These are phyloP conservation scores for Cordylochernes scorpioides DNA, from an alignment of 2,888 invertebrate genomes.

Conservation along the genomic window DNA sequence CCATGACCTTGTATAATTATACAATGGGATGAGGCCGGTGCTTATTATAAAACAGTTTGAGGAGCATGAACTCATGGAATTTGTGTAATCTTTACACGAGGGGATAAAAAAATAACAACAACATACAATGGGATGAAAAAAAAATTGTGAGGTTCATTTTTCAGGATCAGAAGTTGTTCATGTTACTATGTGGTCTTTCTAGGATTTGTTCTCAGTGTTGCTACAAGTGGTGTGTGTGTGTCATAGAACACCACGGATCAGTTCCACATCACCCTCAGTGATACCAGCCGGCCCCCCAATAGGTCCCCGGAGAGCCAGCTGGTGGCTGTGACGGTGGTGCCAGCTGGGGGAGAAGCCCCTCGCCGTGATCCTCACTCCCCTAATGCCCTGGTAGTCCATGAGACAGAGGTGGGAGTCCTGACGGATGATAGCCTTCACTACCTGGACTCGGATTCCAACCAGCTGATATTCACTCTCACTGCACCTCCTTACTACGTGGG, in stretches of 20 bases:
- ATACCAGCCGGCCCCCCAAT: slow-evolving; percentile 20
- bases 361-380: slow-evolving; percentile 16
- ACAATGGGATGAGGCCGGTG: too few relatives aligned
- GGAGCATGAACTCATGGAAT: too few relatives aligned
- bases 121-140: too few relatives aligned
- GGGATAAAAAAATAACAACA: too few relatives aligned
- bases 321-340: slow-evolving; percentile 18
- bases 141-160: too few relatives aligned
- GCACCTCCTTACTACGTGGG: slow-evolving; percentile 20
- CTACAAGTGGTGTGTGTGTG: too few relatives aligned
- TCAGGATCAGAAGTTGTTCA: too few relatives aligned
- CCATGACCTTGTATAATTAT: too few relatives aligned
- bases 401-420: slow-evolving; percentile 19
- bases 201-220: too few relatives aligned
- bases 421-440: slow-evolving; percentile 19
- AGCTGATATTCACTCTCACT: slow-evolving; percentile 19
- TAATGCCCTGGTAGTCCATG: slow-evolving; percentile 17
- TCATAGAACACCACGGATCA: slow-evolving; percentile 17
- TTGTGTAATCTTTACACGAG: too few relatives aligned
- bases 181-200: too few relatives aligned
- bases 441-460: slow-evolving; percentile 19
- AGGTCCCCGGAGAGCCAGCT: slow-evolving; percentile 18
- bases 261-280: slow-evolving; percentile 19
- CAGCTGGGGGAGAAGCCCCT: slow-evolving; percentile 21
- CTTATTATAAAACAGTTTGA: too few relatives aligned